phyloP scores from a whole-genome alignment of 2,888 invertebrate genomes.

The Pterostichus madidus region DNA sequence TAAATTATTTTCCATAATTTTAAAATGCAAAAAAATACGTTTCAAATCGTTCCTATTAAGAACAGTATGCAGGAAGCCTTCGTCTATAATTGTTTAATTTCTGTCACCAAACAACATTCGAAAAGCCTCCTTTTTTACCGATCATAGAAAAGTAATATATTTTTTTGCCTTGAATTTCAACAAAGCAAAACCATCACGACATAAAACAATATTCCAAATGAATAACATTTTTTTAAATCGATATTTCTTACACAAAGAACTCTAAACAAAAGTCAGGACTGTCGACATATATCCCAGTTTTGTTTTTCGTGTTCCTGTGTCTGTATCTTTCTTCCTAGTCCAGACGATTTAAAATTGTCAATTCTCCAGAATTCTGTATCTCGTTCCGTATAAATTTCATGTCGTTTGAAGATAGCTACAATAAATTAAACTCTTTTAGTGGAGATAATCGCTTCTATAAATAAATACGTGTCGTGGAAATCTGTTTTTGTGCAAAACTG shows the following conservation, averaged over 20 bases:
- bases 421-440: conserved; percentile 46
- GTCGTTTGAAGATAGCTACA: conserved; percentile 31
- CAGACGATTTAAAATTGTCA: conserved; percentile 48
- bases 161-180: too few species aligned
- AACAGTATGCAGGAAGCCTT: too few species aligned
- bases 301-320: conserved; percentile 42
- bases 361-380: conserved; percentile 46
- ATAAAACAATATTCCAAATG: neutral
- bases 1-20: too few species aligned
- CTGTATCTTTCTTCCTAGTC: neutral
- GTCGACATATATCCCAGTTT: conserved; percentile 29
- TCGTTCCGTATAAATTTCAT: conserved; percentile 49
- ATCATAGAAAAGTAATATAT: too few species aligned
- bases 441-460: conserved; percentile 40
- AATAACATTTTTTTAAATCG: neutral
- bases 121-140: too few species aligned
- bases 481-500: too few species aligned
- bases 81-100: too few species aligned
- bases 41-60: too few species aligned
- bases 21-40: too few species aligned
- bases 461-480: neutral
- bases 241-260: neutral
- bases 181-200: neutral
- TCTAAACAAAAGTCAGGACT: conserved; percentile 19
- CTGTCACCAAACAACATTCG: too few species aligned